Percentiles rank a stretch among this genome's conserved stretches.
These are phyloP conservation scores for Macaria liturata DNA, from an alignment of 2,888 invertebrate species.

Conservation along the genomic window DNA sequence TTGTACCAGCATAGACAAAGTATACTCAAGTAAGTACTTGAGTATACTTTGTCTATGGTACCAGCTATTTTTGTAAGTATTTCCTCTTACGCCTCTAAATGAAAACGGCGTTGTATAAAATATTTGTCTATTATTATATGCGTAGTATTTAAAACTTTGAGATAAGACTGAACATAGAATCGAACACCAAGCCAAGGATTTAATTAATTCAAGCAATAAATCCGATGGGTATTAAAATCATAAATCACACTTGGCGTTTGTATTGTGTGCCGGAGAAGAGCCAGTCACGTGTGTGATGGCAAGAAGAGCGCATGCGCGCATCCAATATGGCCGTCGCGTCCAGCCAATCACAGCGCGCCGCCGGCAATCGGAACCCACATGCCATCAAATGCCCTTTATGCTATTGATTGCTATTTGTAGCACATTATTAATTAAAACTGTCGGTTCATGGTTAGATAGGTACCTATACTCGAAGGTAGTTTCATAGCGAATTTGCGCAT, in stretches of 20 bases:
- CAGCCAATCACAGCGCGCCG: constrained; percentile 63
- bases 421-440: constrained; percentile 53
- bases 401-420: constrained; percentile 70
- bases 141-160: too few relatives aligned
- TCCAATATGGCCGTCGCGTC: constrained; percentile 73
- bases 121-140: too few relatives aligned
- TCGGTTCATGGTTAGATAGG: constrained; percentile 27
- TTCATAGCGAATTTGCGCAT: constrained; percentile 2
- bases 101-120: too few relatives aligned
- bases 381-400: constrained; percentile 60
- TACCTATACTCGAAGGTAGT: neutral
- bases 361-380: constrained; percentile 55
- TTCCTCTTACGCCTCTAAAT: too few relatives aligned
- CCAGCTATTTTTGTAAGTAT: too few relatives aligned
- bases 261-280: constrained; percentile 38
- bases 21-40: too few relatives aligned
- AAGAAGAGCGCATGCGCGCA: constrained; percentile 69
- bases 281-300: constrained; percentile 64
- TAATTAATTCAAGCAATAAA: constrained; percentile 3
- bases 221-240: constrained; percentile 11
- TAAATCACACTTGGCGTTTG: constrained; percentile 28
- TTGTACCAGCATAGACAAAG: too few relatives aligned
- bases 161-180: too few relatives aligned
- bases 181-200: too few relatives aligned
- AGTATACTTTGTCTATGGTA: too few relatives aligned